Base-by-base conservation (phyloP, 2,797 vertebrate species). In the Cygnus olor region DNA sequence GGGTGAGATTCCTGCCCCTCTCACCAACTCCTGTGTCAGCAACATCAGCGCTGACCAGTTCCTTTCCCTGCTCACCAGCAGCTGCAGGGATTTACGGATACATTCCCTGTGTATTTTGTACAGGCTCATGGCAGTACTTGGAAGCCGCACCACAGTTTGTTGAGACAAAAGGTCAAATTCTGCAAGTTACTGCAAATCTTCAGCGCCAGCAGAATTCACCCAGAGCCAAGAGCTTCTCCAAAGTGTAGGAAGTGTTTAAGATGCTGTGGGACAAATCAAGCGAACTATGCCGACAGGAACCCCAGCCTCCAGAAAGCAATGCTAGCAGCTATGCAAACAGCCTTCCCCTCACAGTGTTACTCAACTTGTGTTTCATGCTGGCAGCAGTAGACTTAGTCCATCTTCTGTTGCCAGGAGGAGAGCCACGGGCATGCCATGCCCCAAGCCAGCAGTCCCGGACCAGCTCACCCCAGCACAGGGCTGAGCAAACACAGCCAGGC, bases 151-250 rank as follows among this genome's bases (percentile, higher is more conserved):
- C 65, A 90, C 4, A 9, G 18, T 71, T 91, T 78, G 57, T 80
- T 88, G 80, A 91, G 73, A 92, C 66, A 81, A 79, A 95, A 93
- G 94, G 89, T 94, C 85, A 84, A 69, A 92, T 85, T 88, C 77
- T 84, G 32, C 15, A 89, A 86, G 66, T 91, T 88, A 79, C 54
- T 72, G 54, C 24, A 89, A 72, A 92, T 74, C 76, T 81, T 76
- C 77, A 88, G 47, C 42, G 56, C 38, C 56, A 63, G 66, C n/a
- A 89, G 63, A 78, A 85, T 51, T 66, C 17, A 88, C 40, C 54
- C 61, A 36, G 51, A 91, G 61, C 45, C 44, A 90, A 85, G 38
- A 83, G 25, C 38, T 89, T 63, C 80, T 80, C 68, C 44, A 38
- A n/a, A 21, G 20, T 53, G 12, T 28, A 87, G 25, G 27, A 76